These are phyloP conservation scores for Beroe forskalii DNA, from an alignment of 37 sponge, comb jelly and placozoan species.

Conservation along the genomic window DNA sequence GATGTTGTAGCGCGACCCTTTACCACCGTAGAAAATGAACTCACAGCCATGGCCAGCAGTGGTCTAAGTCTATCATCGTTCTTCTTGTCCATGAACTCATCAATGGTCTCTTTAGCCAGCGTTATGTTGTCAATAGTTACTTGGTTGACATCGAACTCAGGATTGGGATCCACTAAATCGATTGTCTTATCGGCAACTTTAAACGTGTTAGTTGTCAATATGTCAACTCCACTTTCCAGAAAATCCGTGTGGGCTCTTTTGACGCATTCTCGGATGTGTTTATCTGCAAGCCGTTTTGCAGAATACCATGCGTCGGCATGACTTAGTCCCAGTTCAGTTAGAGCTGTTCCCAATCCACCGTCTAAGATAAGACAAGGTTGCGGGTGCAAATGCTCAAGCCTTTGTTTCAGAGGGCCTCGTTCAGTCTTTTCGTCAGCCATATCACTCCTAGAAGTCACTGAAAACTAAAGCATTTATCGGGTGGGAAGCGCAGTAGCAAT, in stretches of 20 bases:
- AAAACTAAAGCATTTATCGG: too few species aligned
- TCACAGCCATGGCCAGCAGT: not conserved
- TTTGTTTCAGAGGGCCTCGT: too few species aligned
- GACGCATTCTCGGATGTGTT: not conserved
- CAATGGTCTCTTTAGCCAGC: not conserved
- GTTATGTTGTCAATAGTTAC: not conserved
- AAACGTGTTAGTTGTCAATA: not conserved
- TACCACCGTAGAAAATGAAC: not conserved
- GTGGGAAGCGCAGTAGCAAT: too few species aligned
- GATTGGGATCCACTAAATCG: not conserved
- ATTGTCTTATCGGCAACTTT: not conserved
- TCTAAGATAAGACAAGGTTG: not conserved
- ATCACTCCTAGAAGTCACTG: too few species aligned
- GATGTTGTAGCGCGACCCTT: not conserved
- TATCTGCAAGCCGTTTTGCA: not conserved
- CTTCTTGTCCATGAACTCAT: not conserved
- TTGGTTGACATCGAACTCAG: not conserved
- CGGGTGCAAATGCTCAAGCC: too few species aligned
- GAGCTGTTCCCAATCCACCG: not conserved
- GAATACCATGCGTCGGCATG: not conserved
- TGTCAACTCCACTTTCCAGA: slow-evolving; percentile 9
- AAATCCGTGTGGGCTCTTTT: not conserved
- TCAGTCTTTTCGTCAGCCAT: too few species aligned
- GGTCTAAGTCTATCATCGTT: not conserved
- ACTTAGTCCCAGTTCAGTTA: not conserved